Base-by-base conservation (phyloP, 1,140 invertebrate genomes). In the Pemphigus obesinymphae region DNA sequence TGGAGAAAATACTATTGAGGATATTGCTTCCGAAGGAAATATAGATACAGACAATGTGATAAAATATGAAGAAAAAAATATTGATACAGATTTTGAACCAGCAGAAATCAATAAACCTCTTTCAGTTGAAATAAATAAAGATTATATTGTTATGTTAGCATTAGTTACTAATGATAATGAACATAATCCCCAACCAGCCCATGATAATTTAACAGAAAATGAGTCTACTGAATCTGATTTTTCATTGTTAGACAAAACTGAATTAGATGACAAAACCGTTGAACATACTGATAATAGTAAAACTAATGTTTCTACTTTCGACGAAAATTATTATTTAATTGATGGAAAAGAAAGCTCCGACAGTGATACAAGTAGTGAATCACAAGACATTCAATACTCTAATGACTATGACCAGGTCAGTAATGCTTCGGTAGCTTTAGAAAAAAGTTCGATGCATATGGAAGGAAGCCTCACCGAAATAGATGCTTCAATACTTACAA, bases 61-160 rank as follows among this genome's bases (percentile, higher is more conserved):
- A 68, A 40, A 68, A 23, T 40, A 68, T 68, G 63, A 40, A 68
- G 63, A 40, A 0, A 40, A 40, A 6, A 68, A 40, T 13, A 23
- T n/a, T 26, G 63, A 66, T 10, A 37, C n/a, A 1, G n/a, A 68
- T 15, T n/a, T 13, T 0, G 29, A 68, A 11, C 11, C 37, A 4
- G 58, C 17, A 29, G 58, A 63, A 63, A 31, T 1, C 20, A 68
- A 23, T n/a, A 68, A 4, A 68, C 8, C n/a, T n/a, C n/a, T n/a
- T n/a, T n/a, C n/a, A n/a, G 23, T 68, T 23, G 20, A 68, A 68
- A n/a, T 68, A 68, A 68, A 68, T 20, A 40, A 37, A 68, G 63
- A 76, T 34, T 34, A 55, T 13, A 53, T 76, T 34, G 72, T 76
- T 13, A 76, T 76, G 72, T 31, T 76, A 31, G 72, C 48, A 31